Evolutionary conservation across 2,888 invertebrate genomes (phyloP).

Genomic region (Epinotia nisella): DNA sequence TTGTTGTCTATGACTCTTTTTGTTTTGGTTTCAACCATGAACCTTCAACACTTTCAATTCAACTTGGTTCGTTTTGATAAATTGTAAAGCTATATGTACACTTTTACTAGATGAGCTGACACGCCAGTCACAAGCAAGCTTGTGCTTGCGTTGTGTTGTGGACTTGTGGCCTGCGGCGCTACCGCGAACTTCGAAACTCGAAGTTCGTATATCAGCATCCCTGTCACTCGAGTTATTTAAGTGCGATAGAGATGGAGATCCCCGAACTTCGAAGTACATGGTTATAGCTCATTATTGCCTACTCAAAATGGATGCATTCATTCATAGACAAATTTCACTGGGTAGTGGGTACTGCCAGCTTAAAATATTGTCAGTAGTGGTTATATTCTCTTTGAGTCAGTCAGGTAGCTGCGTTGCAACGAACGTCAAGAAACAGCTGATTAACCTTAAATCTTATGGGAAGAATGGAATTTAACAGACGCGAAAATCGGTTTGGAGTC

Average conservation of each 20-base stretch:
- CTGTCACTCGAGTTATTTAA: too few species aligned
- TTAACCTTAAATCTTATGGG: slow-evolving; percentile 26
- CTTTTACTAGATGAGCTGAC: neutral
- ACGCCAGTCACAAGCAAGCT: slow-evolving; percentile 6
- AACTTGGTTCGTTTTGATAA: slow-evolving; percentile 33
- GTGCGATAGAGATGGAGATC: too few species aligned
- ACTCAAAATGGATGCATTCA: slow-evolving; percentile 37
- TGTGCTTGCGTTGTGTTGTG: neutral
- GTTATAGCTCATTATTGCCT: too few species aligned
- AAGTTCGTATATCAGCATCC: too few species aligned
- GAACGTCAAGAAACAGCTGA: slow-evolving; percentile 35
- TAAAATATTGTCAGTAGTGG: too few species aligned
- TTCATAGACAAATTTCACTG: slow-evolving; percentile 1
- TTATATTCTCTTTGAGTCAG: too few species aligned
- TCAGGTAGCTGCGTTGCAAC: too few species aligned
- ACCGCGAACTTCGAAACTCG: too few species aligned
- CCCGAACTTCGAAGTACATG: too few species aligned
- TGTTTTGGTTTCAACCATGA: slow-evolving; percentile 52
- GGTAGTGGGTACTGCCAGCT: neutral
- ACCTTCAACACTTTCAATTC: too few species aligned
- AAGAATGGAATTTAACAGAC: slow-evolving; percentile 9
- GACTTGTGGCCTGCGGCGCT: too few species aligned
- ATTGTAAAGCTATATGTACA: slow-evolving; percentile 24
- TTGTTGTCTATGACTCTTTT: slow-evolving; percentile 51
- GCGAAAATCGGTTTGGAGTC: slow-evolving; percentile 13